phyloP scores from a whole-genome alignment of 2,888 invertebrate species.

The Trichopoda pennipes region DNA sequence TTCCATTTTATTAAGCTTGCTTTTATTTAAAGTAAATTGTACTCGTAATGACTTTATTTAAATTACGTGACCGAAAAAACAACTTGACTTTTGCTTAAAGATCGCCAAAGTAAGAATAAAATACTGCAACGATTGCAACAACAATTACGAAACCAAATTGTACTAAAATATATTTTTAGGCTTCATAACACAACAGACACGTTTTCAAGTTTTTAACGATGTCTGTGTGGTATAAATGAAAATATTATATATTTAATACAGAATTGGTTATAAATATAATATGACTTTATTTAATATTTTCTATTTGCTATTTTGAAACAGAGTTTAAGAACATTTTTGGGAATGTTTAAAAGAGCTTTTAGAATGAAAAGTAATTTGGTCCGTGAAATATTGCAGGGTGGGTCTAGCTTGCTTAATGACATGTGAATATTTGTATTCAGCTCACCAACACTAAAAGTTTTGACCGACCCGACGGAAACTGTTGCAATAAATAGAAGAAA shows the following conservation, averaged over 20 bases:
- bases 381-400: no score
- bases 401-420: no score
- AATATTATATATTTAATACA: not conserved
- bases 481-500: not conserved
- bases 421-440: not conserved
- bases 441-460: not conserved
- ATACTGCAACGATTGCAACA: constrained; percentile 5
- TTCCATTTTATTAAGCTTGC: constrained; percentile 21
- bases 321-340: no score
- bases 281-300: not conserved
- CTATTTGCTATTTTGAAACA: no score
- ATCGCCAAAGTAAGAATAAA: constrained; percentile 29
- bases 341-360: no score
- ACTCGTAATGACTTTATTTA: constrained; percentile 68
- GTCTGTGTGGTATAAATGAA: constrained; percentile 23
- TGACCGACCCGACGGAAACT: not conserved
- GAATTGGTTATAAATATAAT: no score
- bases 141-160: constrained; percentile 32
- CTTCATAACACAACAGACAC: constrained; percentile 54
- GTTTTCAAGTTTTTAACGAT: constrained; percentile 33
- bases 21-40: constrained; percentile 45
- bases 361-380: no score
- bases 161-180: constrained; percentile 46
- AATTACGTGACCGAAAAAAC: constrained; percentile 69
- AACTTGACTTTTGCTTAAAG: constrained; percentile 64